Base-by-base conservation (phyloP, 2,797 vertebrate genomes). In the Coilia nasus region DNA sequence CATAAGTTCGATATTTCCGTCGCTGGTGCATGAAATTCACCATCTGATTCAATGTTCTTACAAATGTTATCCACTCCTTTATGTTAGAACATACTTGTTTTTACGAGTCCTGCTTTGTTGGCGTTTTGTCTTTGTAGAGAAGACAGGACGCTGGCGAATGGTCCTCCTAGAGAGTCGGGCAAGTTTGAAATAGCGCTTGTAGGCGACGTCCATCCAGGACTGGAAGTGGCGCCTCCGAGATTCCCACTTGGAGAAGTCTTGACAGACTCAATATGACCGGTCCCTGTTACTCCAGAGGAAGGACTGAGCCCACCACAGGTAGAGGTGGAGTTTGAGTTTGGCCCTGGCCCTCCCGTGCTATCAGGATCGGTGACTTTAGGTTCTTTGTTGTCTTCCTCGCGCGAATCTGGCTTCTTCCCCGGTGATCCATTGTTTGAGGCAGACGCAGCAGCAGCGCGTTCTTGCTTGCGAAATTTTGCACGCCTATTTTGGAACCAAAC, bases 401-500 rank as follows among this genome's bases (percentile, higher is more conserved):
- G 94, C 62, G 96, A 92, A 90, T 98, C 97, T 0, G 95, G 93
- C 57, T 98, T 97, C 92, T 97, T 97, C 0, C 96, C 96, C 0
- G 54, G 25, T 9, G 97, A 96, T 47, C 91, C 96, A 91, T 95
- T 96, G 90, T 97, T 97, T 85, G 97, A 97, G 0, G 97, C 97
- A 0, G 97, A 97, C 0, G 96, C 97, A 0, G 97, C 97, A 0
- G 97, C 97, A 0, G 97, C 97, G 6, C 97, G 95, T 93, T 99
- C 98, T 91, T 97, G 97, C 91, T 99, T 99, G 90, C 97, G 97
- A 89, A 98, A 98, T 87, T 99, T 99, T 84, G 98, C 98, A 12
- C 97, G 96, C 44, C 97, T 95, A 94, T 99, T 98, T 93, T 99
- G 97, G 93, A 98, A 99, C 98, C 97, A 98, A 85, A 99, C 97